Base-by-base conservation (phyloP, 2,797 vertebrate genomes). In the Bradypodion pumilum region DNA sequence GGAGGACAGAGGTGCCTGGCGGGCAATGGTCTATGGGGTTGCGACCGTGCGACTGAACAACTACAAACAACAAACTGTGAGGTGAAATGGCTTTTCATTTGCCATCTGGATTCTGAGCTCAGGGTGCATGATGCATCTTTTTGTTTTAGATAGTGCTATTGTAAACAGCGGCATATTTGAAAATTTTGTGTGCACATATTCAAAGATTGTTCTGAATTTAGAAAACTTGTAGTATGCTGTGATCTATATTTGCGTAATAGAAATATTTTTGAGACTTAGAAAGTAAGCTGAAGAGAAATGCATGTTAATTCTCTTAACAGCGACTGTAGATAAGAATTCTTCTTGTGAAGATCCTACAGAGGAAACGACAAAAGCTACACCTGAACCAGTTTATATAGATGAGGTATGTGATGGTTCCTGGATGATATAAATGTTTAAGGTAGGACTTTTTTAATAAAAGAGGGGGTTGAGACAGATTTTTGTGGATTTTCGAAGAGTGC, bases 341-440 rank as follows among this genome's bases (percentile, higher is more conserved):
- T 91, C 72, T 80, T 91, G 93, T 62, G 98, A 98, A 87, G 97
- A 98, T 23, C 63, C 92, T 2, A 85, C 88, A 66, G 93, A 96
- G 81, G 97, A 98, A 92, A 85, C 90, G 52, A 90, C 95, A 94
- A 97, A 95, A 92, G 94, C 90, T 35, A 98, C 99, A 86, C 97
- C 98, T 0, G 97, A 98, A 90, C 97, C 97, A 23, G 97, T 98
- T 88, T 97, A 94, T 91, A 99, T 99, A 91, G 98, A 99, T 79
- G 98, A 99, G 97, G 98, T 99, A 95, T 32, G 88, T 25, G 63
- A 40, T 44, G 40, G 1, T 42, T 83, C 91, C 2, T 4, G 7
- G 4, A 21, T 1, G 15, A 0, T 74, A 59, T n/a, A 80, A 60
- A 35, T 27, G 44, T 35, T 66, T 37, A 21, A 52, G 21, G 1